A percentile compares a stretch with the other conserved stretches of the same genome.
Conservation (phyloP, 2,888 invertebrate genomes). For the Eupithecia vulgata region DNA sequence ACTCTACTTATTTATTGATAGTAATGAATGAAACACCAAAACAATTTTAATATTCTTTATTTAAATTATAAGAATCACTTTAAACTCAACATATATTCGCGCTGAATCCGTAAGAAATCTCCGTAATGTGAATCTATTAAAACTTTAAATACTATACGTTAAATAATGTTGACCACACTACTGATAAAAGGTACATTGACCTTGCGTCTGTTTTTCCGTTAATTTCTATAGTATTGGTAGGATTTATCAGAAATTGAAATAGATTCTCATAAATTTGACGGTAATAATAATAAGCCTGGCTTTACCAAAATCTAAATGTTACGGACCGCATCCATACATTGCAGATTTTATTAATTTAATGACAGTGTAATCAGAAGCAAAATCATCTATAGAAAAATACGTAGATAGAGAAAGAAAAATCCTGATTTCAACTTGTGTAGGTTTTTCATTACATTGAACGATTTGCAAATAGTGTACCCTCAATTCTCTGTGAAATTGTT, state of each 20-base stretch:
- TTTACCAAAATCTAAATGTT: background rate
- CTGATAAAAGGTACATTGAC: constrained; percentile 28
- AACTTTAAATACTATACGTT: constrained; percentile 32
- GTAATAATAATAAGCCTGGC: background rate
- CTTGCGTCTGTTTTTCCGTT: constrained; percentile 8
- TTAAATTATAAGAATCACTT: constrained; percentile 39
- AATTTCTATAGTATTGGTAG: background rate
- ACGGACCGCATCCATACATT: background rate
- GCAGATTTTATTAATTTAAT: background rate
- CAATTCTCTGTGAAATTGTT: too few species aligned
- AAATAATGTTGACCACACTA: constrained; percentile 16
- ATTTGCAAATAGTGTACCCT: too few species aligned
- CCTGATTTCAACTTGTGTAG: background rate
- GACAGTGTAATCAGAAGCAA: background rate
- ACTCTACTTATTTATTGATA: background rate
- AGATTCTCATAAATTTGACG: background rate
- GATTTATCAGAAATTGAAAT: background rate
- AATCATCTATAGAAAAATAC: background rate
- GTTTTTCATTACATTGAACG: background rate
- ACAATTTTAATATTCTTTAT: constrained; percentile 34
- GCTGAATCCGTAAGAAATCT: constrained; percentile 27
- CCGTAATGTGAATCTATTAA: constrained; percentile 32
- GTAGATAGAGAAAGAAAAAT: constrained; percentile 12
- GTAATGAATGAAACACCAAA: constrained; percentile 17
- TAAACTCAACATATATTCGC: constrained; percentile 32